Evolutionary conservation across 2,888 invertebrate species (phyloP).

Genomic region (Bombylius discolor): DNA sequence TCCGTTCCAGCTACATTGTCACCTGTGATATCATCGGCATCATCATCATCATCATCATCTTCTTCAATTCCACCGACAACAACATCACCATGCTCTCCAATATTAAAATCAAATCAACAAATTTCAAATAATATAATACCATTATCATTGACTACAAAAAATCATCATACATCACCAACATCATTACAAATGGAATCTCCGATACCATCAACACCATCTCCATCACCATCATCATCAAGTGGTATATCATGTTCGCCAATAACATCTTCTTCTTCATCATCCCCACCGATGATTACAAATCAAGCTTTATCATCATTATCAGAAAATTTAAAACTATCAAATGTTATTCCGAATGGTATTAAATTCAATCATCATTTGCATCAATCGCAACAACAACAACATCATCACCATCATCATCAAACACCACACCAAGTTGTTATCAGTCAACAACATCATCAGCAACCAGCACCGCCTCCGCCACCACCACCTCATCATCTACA

Average conservation of each 20-base stretch:
- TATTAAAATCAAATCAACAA: conserved; percentile 9
- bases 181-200: conserved; percentile 21
- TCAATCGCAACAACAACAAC: conserved; percentile 7
- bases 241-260: conserved; percentile 32
- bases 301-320: conserved; percentile 16
- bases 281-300: conserved; percentile 25
- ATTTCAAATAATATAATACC: conserved; percentile 16
- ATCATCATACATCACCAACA: conserved; percentile 23
- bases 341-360: conserved; percentile 21
- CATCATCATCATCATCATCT: conserved; percentile 11
- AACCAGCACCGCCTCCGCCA: conserved; percentile 10
- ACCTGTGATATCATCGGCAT: conserved; percentile 31
- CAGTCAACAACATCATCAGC: conserved; percentile 7
- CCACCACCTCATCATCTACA: background rate
- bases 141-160: conserved; percentile 24
- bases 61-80: conserved; percentile 14
- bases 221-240: conserved; percentile 32
- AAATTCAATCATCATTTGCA: conserved; percentile 16
- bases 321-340: conserved; percentile 2
- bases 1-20: conserved; percentile 30
- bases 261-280: conserved; percentile 24
- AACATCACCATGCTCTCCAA: conserved; percentile 19
- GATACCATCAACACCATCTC: conserved; percentile 34
- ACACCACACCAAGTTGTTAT: background rate
- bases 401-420: background rate